Evolutionary conservation across 2,113 vertebrate species (phyloP).

Genomic region (Serinus canaria): DNA sequence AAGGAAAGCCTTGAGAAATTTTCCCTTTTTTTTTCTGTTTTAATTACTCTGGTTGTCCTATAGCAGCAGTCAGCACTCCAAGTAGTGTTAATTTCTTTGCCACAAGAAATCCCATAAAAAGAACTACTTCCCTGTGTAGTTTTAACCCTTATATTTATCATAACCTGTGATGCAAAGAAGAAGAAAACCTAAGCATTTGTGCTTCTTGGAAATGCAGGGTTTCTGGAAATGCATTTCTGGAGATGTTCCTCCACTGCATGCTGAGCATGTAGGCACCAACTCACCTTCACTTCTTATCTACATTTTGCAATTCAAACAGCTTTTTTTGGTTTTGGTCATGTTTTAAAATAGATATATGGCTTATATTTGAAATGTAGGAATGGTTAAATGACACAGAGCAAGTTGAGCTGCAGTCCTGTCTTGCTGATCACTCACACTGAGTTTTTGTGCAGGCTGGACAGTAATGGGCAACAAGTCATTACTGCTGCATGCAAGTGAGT

Average conservation of each 20-base stretch:
- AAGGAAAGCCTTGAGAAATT: constrained; percentile 12
- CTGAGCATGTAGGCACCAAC: not conserved
- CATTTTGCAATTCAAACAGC: not conserved
- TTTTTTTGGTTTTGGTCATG: not conserved
- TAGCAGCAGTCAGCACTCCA: not conserved
- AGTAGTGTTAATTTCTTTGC: not conserved
- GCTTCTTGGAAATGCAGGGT: not conserved
- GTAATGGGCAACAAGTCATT: not conserved
- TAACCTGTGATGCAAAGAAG: not conserved
- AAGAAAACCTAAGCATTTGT: not conserved
- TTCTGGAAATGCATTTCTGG: not conserved
- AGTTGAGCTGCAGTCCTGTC: not conserved
- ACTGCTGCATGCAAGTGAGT: not conserved
- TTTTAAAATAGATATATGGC: not conserved
- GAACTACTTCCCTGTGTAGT: not conserved
- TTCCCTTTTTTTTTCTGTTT: not conserved
- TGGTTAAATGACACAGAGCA: not conserved
- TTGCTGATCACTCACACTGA: not conserved
- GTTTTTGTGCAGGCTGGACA: not conserved
- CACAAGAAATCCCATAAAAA: not conserved
- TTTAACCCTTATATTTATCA: not conserved
- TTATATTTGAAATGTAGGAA: not conserved
- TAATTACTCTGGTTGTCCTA: constrained; percentile 22
- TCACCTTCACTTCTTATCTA: not conserved
- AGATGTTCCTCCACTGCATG: rapidly evolving